Conservation (phyloP, 2,797 vertebrate species). For the Coranthus polyacanthus region DNA sequence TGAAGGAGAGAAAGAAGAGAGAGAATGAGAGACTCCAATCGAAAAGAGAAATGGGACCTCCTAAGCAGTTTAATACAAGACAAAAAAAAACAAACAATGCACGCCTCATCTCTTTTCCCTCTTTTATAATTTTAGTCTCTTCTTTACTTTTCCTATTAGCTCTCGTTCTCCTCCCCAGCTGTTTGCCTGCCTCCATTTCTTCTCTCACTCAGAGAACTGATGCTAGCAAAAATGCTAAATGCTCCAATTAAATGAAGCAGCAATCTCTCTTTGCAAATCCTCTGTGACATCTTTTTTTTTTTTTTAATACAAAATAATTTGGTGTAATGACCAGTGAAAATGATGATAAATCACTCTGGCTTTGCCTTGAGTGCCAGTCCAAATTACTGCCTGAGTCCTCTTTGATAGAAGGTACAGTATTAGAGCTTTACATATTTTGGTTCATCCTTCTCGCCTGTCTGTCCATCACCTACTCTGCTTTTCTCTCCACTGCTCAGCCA, state of each 20-base stretch:
- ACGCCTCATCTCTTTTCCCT: conserved; percentile 1
- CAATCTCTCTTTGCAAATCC: conserved; percentile 43
- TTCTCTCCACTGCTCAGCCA: conserved; percentile 31
- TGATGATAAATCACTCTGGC: conserved; percentile 44
- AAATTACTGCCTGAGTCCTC: conserved; percentile 13
- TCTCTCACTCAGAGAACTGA: conserved; percentile 8
- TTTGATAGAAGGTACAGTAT: conserved; percentile 18
- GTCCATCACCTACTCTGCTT: conserved; percentile 54
- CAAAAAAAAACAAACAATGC: conserved; percentile 14
- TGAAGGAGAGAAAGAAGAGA: conserved; percentile 32
- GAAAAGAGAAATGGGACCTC: conserved; percentile 18
- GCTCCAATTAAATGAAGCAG: conserved; percentile 52
- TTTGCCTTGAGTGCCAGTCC: conserved; percentile 31
- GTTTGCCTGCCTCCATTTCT: conserved; percentile 25
- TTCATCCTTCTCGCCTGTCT: conserved; percentile 38
- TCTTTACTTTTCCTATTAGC: conserved; percentile 12
- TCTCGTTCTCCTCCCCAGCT: conserved; percentile 2
- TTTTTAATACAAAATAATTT: conserved; percentile 52
- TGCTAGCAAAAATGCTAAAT: conserved; percentile 44
- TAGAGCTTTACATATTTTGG: conserved; percentile 46
- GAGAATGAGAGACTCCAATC: conserved; percentile 20
- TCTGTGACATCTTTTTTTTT: conserved; percentile 23
- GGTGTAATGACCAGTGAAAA: conserved; percentile 54
- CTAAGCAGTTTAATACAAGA: background rate
- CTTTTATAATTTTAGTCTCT: background rate